Evolutionary conservation across 1,140 invertebrate species (phyloP).

Genomic region (Arion vulgaris): DNA sequence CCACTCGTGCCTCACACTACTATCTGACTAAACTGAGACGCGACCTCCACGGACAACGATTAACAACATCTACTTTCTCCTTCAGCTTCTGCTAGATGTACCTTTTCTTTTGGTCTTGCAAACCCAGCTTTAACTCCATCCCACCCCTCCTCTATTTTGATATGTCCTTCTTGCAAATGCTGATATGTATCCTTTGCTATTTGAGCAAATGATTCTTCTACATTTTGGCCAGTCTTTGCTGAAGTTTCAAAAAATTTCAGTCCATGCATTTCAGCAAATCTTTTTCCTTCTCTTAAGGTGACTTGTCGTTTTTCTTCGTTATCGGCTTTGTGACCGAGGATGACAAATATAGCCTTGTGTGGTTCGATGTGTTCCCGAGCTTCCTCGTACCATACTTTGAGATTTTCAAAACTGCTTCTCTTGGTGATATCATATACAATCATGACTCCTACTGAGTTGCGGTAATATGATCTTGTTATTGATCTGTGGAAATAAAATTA

Average conservation of each 20-base stretch:
- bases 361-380: slow-evolving; percentile 94
- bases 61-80: slow-evolving; percentile 88
- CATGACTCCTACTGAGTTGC: slow-evolving; percentile 98
- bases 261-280: slow-evolving; percentile 93
- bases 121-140: slow-evolving; percentile 96
- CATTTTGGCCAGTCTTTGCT: slow-evolving; percentile 90
- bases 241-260: slow-evolving; percentile 96
- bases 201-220: slow-evolving; percentile 92
- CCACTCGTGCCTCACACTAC: no score
- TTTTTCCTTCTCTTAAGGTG: slow-evolving; percentile 83
- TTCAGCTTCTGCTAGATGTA: slow-evolving; percentile 88
- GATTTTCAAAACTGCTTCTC: slow-evolving; percentile 92
- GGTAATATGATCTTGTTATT: slow-evolving; percentile 96
- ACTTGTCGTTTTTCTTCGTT: slow-evolving; percentile 73
- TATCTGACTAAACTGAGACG: no score
- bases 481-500: slow-evolving; percentile 67
- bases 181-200: slow-evolving; percentile 93
- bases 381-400: slow-evolving; percentile 95
- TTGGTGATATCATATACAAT: slow-evolving; percentile 98
- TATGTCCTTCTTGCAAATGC: slow-evolving; percentile 91
- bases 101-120: slow-evolving; percentile 76
- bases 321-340: slow-evolving; percentile 97
- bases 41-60: neutral
- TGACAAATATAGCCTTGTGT: slow-evolving; percentile 85
- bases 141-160: slow-evolving; percentile 96